Evolutionary conservation across 2,888 invertebrate species (phyloP), one percentile per base, ranked within the genome.

Genomic region (Calameuta pallipes): DNA sequence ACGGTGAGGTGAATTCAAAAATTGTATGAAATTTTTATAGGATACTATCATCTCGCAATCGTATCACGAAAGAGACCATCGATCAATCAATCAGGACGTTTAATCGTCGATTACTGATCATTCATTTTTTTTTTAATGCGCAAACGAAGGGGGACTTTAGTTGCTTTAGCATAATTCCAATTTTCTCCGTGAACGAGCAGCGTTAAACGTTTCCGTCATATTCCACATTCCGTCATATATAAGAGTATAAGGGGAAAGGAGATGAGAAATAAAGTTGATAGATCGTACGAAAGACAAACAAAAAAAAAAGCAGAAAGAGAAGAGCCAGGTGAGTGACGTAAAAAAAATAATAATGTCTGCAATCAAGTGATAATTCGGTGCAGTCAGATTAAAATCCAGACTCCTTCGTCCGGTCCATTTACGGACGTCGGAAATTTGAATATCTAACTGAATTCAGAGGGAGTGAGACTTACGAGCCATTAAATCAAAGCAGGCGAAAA

Each of bases 151-250:
- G 70, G 36, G 13, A 37, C 23, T 73, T 36, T 30, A 36, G 36
- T 77, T 69, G 69, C 36, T 31, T 86, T 85, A 85, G 84, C 85
- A 85, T 87, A 86, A 89, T 88, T 88, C 85, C 86, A 89, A 88
- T 89, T 89, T 88, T 86, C 88, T 84, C 83, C 86, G 78, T 78
- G 86, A 85, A 80, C 77, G 85, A 84, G 79, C 84, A 76, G 41
- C 41, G 41, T 15, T 15, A 15, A 15, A 41, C 41, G 41, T 41
- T 41, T 41, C 41, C 41, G 41, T 36, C 36, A 36, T 12, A 36
- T 36, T 36, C 36, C 36, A 11, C 36, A 12, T 36, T 36, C 36
- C 36, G 36, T 36, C 36, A 36, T 36, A 36, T 12, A 36, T 36
- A 36, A 36, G 36, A 36, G 36, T 3, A 36, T 36, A 36, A 12